Base-by-base conservation (phyloP, 2,888 invertebrate genomes). In the Leucophora obtusa region DNA sequence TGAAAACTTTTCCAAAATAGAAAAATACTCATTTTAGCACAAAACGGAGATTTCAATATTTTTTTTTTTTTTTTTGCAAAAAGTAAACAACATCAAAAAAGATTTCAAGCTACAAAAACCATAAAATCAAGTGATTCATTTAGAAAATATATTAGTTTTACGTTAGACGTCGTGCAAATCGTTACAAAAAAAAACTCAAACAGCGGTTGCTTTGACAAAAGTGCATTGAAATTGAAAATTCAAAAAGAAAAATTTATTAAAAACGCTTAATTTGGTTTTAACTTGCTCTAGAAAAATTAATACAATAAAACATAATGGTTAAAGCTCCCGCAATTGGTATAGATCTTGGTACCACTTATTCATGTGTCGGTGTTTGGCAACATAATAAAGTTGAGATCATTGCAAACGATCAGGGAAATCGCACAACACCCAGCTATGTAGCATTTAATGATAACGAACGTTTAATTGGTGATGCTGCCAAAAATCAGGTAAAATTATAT, bases 331-430 rank as follows among this genome's bases (percentile, higher is more conserved):
- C 93, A 84, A 92, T 95, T 86, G 95, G 95, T 85, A 97, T 96
- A 85, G 95, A 96, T 92, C 92, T 97, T 88, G 97, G 96, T 85
- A 97, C 96, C 47, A 97, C 96, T 8, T 96, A 96, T 90, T 96
- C 96, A 43, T 95, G 95, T 87, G 95, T 96, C 59, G 96, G 95
- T 85, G 95, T 96, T n/a, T 96, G 94, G 93, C 94, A 95, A 87
- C 93, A 95, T 87, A 94, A 94, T 77, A 94, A 95, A 89, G 95
- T 95, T 80, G 95, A 95, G 88, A 95, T 95, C 88, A 96, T 96
- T 87, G 95, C 96, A 75, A 97, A 97, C 88, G 96, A 96, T 88
- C 96, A 96, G 90, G 96, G 96, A 82, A 96, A 96, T 90, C 91
- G 96, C 66, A 96, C 96, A 10, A 97, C 96, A 63, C 96, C 96